A percentile compares a stretch with the other conserved stretches of the same genome.
Evolutionary conservation across 2,888 invertebrate genomes (phyloP).

Genomic region (Ennomos fuscantarius): DNA sequence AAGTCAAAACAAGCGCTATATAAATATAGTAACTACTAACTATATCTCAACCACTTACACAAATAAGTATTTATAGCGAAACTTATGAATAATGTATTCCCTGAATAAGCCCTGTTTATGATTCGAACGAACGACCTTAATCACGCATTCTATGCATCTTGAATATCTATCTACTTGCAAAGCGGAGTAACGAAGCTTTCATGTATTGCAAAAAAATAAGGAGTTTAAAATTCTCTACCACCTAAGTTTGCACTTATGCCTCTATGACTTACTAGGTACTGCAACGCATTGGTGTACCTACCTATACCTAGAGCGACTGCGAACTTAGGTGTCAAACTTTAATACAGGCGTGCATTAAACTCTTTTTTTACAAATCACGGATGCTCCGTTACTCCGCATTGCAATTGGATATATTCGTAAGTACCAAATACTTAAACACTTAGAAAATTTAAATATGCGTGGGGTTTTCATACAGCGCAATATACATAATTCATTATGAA

Average conservation of each 20-base stretch:
- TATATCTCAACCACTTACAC: conserved; percentile 5
- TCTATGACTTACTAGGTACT: conserved; percentile 3
- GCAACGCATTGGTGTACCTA: no score
- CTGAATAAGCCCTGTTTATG: conserved; percentile 31
- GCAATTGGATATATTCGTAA: no score
- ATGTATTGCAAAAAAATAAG: conserved; percentile 34
- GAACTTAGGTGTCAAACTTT: no score
- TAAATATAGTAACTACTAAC: background rate
- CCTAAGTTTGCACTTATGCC: no score
- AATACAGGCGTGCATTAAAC: no score
- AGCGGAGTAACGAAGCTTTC: conserved; percentile 22
- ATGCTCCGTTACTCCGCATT: no score
- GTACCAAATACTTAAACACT: no score
- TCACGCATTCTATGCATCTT: conserved; percentile 42
- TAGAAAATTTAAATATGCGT: no score
- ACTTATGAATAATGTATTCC: conserved; percentile 35
- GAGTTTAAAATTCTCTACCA: conserved; percentile 5
- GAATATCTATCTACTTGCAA: conserved; percentile 18
- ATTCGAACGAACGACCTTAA: conserved; percentile 41
- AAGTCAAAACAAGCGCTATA: conserved; percentile 11
- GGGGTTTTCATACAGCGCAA: no score
- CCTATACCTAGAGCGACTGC: no score
- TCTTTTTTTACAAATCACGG: no score
- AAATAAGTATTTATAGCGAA: conserved; percentile 19
- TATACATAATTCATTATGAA: no score